phyloP scores from a whole-genome alignment of 2,113 vertebrate genomes.

The Phyllostomus hastatus region DNA sequence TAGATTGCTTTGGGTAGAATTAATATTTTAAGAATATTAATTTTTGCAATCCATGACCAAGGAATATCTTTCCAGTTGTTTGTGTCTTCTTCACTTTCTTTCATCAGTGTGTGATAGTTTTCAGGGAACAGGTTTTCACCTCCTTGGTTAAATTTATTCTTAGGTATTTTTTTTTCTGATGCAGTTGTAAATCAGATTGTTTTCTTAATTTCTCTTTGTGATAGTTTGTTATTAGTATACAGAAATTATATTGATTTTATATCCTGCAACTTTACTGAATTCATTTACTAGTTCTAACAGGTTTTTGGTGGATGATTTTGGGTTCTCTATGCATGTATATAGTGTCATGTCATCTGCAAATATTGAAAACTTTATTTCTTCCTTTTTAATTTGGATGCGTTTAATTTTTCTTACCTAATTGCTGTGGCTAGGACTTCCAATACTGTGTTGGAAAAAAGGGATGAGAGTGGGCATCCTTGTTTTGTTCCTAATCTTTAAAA shows the following conservation, averaged over 20 bases:
- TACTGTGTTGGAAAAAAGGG: neutral
- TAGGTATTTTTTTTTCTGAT: neutral
- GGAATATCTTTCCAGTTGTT: neutral
- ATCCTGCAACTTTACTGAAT: neutral
- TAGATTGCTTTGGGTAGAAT: neutral
- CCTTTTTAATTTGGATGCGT: neutral
- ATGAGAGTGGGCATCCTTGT: neutral
- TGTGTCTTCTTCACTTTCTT: neutral
- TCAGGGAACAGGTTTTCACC: neutral
- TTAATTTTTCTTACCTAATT: neutral
- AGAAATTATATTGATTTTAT: neutral
- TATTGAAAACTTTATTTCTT: neutral
- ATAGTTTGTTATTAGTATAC: neutral
- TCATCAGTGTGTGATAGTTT: neutral
- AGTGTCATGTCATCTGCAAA: neutral
- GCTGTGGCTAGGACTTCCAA: neutral
- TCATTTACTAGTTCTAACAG: neutral
- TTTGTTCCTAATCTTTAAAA: neutral
- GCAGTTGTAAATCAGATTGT: neutral
- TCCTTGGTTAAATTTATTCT: neutral
- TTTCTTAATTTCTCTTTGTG: neutral
- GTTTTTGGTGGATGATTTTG: neutral
- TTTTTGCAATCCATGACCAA: neutral
- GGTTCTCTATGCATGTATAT: neutral
- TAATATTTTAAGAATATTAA: neutral